Percentiles rank a stretch among this genome's conserved stretches.
Evolutionary conservation across 1,140 invertebrate genomes (phyloP).

Genomic region (Tribolium madens): DNA sequence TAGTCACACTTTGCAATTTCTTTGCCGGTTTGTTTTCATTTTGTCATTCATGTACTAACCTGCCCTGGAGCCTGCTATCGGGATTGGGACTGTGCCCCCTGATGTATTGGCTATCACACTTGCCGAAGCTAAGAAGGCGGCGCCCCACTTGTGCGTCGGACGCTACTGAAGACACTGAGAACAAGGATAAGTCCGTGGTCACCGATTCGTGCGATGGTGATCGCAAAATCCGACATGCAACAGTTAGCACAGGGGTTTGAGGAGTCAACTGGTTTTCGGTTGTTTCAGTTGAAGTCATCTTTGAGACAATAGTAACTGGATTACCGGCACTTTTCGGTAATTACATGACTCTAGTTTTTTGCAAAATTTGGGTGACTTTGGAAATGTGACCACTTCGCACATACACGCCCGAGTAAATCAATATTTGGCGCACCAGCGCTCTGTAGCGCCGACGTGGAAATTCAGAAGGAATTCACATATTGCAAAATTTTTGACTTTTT

Average conservation of each 20-base stretch:
- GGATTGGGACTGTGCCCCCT: constrained; percentile 80
- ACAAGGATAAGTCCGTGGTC: constrained; percentile 83
- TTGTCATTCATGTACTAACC: constrained; percentile 46
- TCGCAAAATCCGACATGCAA: constrained; percentile 75
- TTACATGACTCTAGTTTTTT: constrained; percentile 24
- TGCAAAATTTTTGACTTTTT: background rate
- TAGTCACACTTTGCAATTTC: too few relatives aligned
- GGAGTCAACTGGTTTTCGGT: constrained; percentile 59
- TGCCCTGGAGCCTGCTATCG: constrained; percentile 67
- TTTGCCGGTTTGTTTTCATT: constrained; percentile 1
- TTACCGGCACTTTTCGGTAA: background rate
- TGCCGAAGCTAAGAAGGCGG: constrained; percentile 71
- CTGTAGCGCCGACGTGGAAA: background rate
- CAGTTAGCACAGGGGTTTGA: constrained; percentile 68
- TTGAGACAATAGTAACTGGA: background rate
- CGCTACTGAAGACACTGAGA: constrained; percentile 81
- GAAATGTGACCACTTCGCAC: constrained; percentile 10
- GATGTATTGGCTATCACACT: constrained; percentile 68
- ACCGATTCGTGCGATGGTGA: constrained; percentile 87
- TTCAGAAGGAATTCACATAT: constrained; percentile 7
- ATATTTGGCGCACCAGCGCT: constrained; percentile 33
- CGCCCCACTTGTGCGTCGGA: constrained; percentile 71
- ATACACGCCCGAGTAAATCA: constrained; percentile 41
- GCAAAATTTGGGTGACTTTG: constrained; percentile 1
- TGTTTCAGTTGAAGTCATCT: constrained; percentile 28